These are phyloP conservation scores for Erebia epiphron DNA, from an alignment of 2,888 invertebrate species.

Conservation along the genomic window DNA sequence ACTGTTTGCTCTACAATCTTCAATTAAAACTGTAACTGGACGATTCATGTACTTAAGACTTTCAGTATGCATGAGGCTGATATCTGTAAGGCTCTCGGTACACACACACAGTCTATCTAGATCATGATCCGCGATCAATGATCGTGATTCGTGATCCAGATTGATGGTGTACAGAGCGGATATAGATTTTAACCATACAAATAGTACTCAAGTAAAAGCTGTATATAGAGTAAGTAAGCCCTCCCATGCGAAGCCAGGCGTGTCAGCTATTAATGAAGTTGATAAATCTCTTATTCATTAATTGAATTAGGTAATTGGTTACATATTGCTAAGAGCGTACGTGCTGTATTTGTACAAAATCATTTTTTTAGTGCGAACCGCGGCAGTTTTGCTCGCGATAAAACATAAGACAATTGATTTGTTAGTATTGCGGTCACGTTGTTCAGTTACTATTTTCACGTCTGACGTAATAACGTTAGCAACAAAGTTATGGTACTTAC, in stretches of 20 bases:
- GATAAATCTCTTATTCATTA: constrained; percentile 18
- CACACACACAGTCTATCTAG: too few relatives aligned
- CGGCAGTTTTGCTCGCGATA: constrained; percentile 60
- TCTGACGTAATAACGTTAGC: constrained; percentile 80
- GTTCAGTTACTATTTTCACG: constrained; percentile 81
- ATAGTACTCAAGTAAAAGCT: too few relatives aligned
- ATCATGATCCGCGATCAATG: too few relatives aligned
- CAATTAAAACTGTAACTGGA: too few relatives aligned
- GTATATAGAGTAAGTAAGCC: too few relatives aligned
- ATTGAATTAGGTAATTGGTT: constrained; percentile 30
- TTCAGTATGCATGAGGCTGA: too few relatives aligned
- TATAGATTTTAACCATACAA: too few relatives aligned
- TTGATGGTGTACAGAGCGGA: too few relatives aligned
- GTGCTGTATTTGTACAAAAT: constrained; percentile 49
- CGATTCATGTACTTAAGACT: too few relatives aligned
- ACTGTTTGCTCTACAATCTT: not conserved
- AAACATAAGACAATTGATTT: constrained; percentile 77
- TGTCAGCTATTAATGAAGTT: not conserved
- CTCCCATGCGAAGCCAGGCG: too few relatives aligned
- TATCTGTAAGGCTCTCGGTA: too few relatives aligned
- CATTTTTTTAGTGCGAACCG: constrained; percentile 52
- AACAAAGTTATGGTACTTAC: constrained; percentile 77
- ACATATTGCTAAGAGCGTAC: constrained; percentile 30
- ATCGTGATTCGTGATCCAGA: too few relatives aligned
- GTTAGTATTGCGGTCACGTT: constrained; percentile 80